These are phyloP conservation scores for Coleophora deauratella DNA, from an alignment of 2,888 invertebrate species.

Conservation along the genomic window DNA sequence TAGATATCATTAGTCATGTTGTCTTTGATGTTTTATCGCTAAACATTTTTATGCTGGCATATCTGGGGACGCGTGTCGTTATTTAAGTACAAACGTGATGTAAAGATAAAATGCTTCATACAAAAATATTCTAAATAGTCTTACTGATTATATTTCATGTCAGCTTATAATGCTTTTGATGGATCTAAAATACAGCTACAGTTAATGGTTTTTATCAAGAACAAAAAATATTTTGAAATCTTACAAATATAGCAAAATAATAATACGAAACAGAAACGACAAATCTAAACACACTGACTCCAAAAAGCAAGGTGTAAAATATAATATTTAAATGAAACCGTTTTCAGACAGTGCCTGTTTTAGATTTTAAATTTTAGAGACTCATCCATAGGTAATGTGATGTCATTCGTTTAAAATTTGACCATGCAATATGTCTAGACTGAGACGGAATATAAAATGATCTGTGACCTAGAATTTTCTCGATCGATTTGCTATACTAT, in stretches of 20 bases:
- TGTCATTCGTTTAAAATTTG: conserved; percentile 67
- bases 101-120: conserved; percentile 33
- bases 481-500: too few relatives aligned
- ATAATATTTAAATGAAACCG: conserved; percentile 23
- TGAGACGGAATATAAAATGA: conserved; percentile 63
- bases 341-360: conserved; percentile 58
- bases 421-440: conserved; percentile 73
- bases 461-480: conserved; percentile 63
- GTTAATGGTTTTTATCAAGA: too few relatives aligned
- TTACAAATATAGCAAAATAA: too few relatives aligned
- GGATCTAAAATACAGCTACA: too few relatives aligned
- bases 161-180: conserved; percentile 3
- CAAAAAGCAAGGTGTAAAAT: background rate
- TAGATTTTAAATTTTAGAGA: conserved; percentile 60
- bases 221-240: too few relatives aligned
- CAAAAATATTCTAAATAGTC: conserved; percentile 25
- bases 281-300: too few relatives aligned
- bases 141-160: conserved; percentile 6
- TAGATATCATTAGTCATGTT: conserved; percentile 60
- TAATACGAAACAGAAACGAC: too few relatives aligned
- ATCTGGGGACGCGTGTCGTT: conserved; percentile 33
- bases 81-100: conserved; percentile 41
- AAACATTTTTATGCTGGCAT: conserved; percentile 55
- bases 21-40: conserved; percentile 63
- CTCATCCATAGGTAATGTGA: conserved; percentile 68